Conservation (phyloP, 30 jellyfish, hydroid and myxozoan species). For the Mastigias papua region DNA sequence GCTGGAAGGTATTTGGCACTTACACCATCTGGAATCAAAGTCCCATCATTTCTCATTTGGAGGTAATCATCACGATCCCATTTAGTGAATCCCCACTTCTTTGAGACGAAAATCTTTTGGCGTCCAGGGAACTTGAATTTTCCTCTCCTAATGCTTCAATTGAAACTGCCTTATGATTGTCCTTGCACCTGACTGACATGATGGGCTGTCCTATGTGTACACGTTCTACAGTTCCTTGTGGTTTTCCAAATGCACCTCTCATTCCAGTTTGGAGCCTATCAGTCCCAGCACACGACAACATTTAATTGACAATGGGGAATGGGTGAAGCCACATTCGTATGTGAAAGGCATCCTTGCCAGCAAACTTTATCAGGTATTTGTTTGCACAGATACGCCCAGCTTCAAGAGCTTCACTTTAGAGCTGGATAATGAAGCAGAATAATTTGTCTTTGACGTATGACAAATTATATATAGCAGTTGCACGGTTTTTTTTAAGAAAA, state of each 20-base stretch:
- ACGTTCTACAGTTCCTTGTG: slow-evolving; percentile 99
- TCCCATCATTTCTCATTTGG: slow-evolving; percentile 80
- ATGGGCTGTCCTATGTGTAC: slow-evolving; percentile 97
- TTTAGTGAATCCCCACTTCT: slow-evolving; percentile 98
- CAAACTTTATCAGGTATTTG: slow-evolving; percentile 94
- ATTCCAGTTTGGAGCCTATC: slow-evolving; percentile 99
- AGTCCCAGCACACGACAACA: slow-evolving; percentile 99
- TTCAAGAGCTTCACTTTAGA: slow-evolving; percentile 98
- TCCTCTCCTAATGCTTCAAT: slow-evolving; percentile 99
- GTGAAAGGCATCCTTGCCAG: slow-evolving; percentile 99
- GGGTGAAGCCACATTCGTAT: slow-evolving; percentile 99
- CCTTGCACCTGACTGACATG: slow-evolving; percentile 97
- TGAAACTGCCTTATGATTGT: slow-evolving; percentile 87
- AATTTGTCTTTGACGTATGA: no score
- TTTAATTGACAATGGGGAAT: slow-evolving; percentile 94
- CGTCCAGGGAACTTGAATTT: slow-evolving; percentile 99
- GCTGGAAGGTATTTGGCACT: slow-evolving; percentile 86
- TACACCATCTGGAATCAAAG: slow-evolving; percentile 91
- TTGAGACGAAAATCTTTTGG: slow-evolving; percentile 96
- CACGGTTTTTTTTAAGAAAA: no score
- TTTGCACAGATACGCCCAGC: slow-evolving; percentile 99
- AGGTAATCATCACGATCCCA: slow-evolving; percentile 88
- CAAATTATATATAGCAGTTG: no score
- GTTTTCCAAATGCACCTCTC: slow-evolving; percentile 99
- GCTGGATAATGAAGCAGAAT: no score